These are phyloP conservation scores for Nymphalis io DNA, from an alignment of 1,140 invertebrate species.

Conservation along the genomic window DNA sequence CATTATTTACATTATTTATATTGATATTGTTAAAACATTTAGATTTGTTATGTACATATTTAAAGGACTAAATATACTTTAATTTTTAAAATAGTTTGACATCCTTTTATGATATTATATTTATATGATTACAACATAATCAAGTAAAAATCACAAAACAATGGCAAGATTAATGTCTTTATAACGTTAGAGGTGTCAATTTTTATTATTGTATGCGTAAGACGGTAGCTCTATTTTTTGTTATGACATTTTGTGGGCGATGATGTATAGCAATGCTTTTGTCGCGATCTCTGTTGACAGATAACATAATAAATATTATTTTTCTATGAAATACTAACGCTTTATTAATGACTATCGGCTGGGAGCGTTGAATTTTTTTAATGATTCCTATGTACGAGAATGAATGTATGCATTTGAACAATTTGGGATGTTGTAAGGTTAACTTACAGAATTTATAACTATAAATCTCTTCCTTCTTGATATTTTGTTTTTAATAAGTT, in stretches of 20 bases:
- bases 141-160: not conserved
- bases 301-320: conserved; percentile 17
- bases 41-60: too few relatives aligned
- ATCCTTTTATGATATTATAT: too few relatives aligned
- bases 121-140: not conserved
- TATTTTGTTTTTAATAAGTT: too few relatives aligned
- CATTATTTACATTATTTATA: too few relatives aligned
- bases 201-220: conserved; percentile 14
- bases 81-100: too few relatives aligned
- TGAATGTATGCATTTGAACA: not conserved
- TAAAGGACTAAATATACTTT: too few relatives aligned
- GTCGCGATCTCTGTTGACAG: conserved; percentile 16
- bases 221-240: conserved; percentile 21
- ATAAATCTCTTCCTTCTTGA: too few relatives aligned
- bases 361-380: not conserved
- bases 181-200: not conserved
- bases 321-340: not conserved
- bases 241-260: conserved; percentile 17
- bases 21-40: too few relatives aligned
- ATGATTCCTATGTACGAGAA: too few relatives aligned
- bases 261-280: conserved; percentile 16
- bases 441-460: too few relatives aligned
- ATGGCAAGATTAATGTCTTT: not conserved
- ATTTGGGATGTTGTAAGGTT: not conserved
- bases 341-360: not conserved